Base-by-base conservation (phyloP, 2,797 vertebrate genomes). In the Petrocephalus sullivani region DNA sequence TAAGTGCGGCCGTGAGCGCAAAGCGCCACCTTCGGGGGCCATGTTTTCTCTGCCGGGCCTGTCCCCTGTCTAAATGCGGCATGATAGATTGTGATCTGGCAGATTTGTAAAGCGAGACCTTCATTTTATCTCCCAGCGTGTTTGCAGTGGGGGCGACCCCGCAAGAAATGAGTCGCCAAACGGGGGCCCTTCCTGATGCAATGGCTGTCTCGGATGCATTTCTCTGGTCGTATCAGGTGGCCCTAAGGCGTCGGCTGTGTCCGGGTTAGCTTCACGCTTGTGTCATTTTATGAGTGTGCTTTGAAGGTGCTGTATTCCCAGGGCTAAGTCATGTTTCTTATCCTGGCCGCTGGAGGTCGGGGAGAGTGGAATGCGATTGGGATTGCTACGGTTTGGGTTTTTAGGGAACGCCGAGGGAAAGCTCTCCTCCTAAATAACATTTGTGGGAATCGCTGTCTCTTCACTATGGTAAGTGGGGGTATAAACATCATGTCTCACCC, bases 111-210 rank as follows among this genome's bases (percentile, higher is more conserved):
- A 92, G 83, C 87, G 88, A 0, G 91, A 91, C 88, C 90, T 67
- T 89, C 90, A 87, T 91, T 92, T 91, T 90, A 64, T 91, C 61
- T 87, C 89, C 93, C 90, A 57, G 90, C 93, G 88, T 93, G 91
- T 93, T 95, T 93, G 92, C 92, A 88, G 88, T 88, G 90, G 83
- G 46, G 90, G 89, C 92, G 91, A 92, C 91, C 93, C 67, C 84
- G 85, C 23, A 56, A 85, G 87, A 81, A 88, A 90, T 88, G 60
- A 71, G 53, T 87, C 37, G 61, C 58, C 84, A 90, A 78, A 41
- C 51, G 54, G 46, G 46, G 4, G 4, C 87, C 67, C 21, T 53
- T 51, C 8, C 16, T 6, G 8, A 10, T 7, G 7, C 2, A 46
- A 51, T 54, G 87, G 53, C 56, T 83, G 21, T 46, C 33, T 14